Conservation (phyloP, 2,888 invertebrate species). For the Pecten maximus region DNA sequence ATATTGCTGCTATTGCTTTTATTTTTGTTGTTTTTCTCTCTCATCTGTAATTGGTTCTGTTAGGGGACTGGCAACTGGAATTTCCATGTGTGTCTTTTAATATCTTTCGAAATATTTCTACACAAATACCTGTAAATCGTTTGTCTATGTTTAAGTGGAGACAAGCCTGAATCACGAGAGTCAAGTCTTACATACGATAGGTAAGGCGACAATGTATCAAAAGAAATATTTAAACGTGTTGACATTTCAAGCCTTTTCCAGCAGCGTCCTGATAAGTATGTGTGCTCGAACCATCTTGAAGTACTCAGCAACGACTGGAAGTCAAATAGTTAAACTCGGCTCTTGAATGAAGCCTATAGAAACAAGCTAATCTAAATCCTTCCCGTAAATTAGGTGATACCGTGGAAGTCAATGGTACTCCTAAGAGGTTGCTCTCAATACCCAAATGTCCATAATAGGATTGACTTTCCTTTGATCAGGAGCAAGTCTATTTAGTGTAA, state of each 20-base stretch:
- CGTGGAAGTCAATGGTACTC: neutral
- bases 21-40: too few relatives aligned
- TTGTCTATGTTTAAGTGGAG: neutral
- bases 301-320: neutral
- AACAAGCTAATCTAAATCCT: neutral
- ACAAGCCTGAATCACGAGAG: neutral
- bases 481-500: neutral
- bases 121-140: too few relatives aligned
- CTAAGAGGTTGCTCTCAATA: neutral
- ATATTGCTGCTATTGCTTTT: too few relatives aligned
- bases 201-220: conserved; percentile 9
- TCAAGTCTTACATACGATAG: neutral
- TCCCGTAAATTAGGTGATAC: neutral
- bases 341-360: neutral
- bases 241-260: conserved; percentile 13
- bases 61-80: too few relatives aligned
- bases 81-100: too few relatives aligned
- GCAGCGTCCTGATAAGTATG: neutral
- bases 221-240: neutral
- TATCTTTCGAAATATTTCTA: too few relatives aligned
- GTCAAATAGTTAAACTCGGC: neutral
- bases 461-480: neutral
- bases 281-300: neutral
- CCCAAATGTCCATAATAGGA: neutral
- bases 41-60: too few relatives aligned